Evolutionary conservation across 2,888 invertebrate genomes (phyloP), one percentile per base, ranked within the genome.

Genomic region (Lacanobia oleracea): DNA sequence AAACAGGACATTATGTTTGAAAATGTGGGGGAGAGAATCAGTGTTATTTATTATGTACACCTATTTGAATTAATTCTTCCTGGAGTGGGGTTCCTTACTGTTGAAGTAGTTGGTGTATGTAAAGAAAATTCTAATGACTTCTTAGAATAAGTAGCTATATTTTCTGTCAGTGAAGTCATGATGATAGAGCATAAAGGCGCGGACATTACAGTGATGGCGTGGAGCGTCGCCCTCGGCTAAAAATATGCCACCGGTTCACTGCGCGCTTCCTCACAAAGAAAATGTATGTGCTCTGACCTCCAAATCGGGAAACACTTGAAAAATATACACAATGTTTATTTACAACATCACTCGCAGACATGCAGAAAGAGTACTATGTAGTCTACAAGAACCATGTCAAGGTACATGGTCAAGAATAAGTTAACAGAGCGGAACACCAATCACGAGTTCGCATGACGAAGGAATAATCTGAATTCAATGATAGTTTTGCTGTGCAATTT

Each of bases 141-240:
- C 27, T 10, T 63, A 78, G 50, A 57, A 60, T 14, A 54, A 62
- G n/a, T 65, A 66, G 45, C 9, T 65, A 14, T 12, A 63, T 80
- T 76, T 77, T 74, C 69, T 75, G 50, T 83, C 78, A 73, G 75
- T 82, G 77, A 85, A 87, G 86, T 87, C 89, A 91, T 83, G 87
- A 84, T 88, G 88, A 88, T 86, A 88, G 82, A 86, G 90, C 87
- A 87, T 81, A 88, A 88, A 84, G 78, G 53, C 77, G 72, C 73
- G 81, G 79, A 69, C 77, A 81, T 72, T 75, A 73, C 74, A 60
- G 54, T 71, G 79, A 87, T 79, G 87, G 84, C 86, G 86, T 88
- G 87, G 93, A 90, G 91, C 95, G 95, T 91, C 93, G 95, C 93
- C 94, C 95, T 91, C 93, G 90, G 90, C 95, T 95, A 95, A 94